Percentiles rank a stretch among this genome's conserved stretches.
These are phyloP conservation scores for Oxytorus armatus DNA, from an alignment of 2,888 invertebrate genomes.

Conservation along the genomic window DNA sequence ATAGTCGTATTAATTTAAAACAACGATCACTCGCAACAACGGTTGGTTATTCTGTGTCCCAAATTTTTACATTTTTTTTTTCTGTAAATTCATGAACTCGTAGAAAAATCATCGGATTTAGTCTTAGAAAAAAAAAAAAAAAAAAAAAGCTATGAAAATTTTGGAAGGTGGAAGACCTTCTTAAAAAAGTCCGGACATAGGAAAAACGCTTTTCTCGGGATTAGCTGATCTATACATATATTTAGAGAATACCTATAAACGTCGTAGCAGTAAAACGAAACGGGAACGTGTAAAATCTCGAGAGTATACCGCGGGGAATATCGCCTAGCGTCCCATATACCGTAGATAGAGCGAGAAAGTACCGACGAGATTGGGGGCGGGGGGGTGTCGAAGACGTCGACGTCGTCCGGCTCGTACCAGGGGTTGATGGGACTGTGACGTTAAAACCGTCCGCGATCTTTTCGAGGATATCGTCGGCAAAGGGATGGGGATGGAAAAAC, in stretches of 20 bases:
- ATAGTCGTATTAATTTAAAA: too few relatives aligned
- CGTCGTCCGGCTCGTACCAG: slow-evolving; percentile 51
- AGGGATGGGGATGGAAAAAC: slow-evolving; percentile 46
- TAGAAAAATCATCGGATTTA: too few relatives aligned
- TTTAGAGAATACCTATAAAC: slow-evolving; percentile 52
- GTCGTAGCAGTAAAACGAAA: slow-evolving; percentile 77
- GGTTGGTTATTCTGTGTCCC: too few relatives aligned
- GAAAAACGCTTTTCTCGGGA: too few relatives aligned
- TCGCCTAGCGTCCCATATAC: slow-evolving; percentile 45
- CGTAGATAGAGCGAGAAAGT: slow-evolving; percentile 30
- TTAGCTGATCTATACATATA: too few relatives aligned
- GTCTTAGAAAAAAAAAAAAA: too few relatives aligned
- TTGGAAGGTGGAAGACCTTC: too few relatives aligned
- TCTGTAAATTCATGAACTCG: too few relatives aligned
- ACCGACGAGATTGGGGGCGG: slow-evolving; percentile 44
- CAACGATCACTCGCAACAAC: too few relatives aligned
- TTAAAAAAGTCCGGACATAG: too few relatives aligned
- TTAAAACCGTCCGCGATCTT: slow-evolving; percentile 78
- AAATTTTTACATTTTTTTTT: too few relatives aligned
- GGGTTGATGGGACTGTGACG: slow-evolving; percentile 73
- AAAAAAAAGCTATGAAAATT: too few relatives aligned
- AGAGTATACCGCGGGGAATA: slow-evolving; percentile 52
- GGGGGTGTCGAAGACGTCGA: slow-evolving; percentile 53
- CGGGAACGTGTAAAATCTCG: slow-evolving; percentile 75
- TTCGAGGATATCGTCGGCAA: slow-evolving; percentile 60